Base-by-base conservation (phyloP, 2,888 invertebrate genomes). In the Aporophyla lueneburgensis region DNA sequence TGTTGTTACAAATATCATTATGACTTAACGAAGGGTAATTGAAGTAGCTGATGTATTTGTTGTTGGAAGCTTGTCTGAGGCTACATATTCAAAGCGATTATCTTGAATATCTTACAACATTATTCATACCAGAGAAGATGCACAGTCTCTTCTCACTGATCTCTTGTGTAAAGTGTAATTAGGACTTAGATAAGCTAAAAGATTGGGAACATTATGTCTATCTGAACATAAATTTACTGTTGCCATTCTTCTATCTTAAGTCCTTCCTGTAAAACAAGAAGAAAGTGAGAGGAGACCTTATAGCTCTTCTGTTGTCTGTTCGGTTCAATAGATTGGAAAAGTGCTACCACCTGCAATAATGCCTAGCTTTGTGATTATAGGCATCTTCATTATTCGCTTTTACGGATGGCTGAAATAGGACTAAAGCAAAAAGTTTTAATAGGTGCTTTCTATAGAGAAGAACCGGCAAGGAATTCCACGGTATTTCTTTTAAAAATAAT, bases 1-100 rank as follows among this genome's bases (percentile, higher is more conserved):
- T 54, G 83, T 86, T 76, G 80, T 86, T 78, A 82, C 77, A 78
- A 82, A 80, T 79, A 76, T 76, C 66, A 78, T 82, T 82, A 81
- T 62, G 63, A 66, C 56, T 65, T 69, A 72, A 59, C 43, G 24
- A 59, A 46, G 59, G 27, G 70, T 83, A 66, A 63, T 61, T 71
- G 53, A 46, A 71, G 74, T 65, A 74, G 78, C 70, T 74, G 43
- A 54, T 81, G 54, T 67, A 51, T 58, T 67, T 78, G 46, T 67
- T 81, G 58, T 65, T 58, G 9, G 51, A 19, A 24, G 5, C 51
- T 63, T 66, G 79, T 61, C 40, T 27, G 80, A 40, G 66, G 61
- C 14, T 56, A 33, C 51, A 51, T 21, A 58, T 61, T 68, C 16
- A 16, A 68, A 40, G 49, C 40, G 24, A 5, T 40, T 51, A 53